Percentiles rank a stretch among this genome's conserved stretches.
Evolutionary conservation across 2,113 vertebrate species (phyloP).

Genomic region (cat (Felis catus)): DNA sequence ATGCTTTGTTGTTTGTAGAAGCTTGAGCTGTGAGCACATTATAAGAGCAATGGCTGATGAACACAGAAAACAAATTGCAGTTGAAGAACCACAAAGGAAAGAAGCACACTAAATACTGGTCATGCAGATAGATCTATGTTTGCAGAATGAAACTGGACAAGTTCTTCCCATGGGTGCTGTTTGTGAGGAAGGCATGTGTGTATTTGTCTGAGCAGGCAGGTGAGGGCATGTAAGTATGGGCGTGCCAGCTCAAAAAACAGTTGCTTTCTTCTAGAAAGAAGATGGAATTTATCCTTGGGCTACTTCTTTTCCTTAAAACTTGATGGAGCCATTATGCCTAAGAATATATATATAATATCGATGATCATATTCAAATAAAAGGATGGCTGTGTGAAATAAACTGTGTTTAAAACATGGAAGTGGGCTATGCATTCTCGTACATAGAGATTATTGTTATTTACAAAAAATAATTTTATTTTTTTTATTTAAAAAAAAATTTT

Average conservation of each 20-base stretch:
- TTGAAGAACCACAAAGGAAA: not conserved
- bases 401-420: not conserved
- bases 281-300: not conserved
- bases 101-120: not conserved
- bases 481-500: too few relatives aligned
- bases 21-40: not conserved
- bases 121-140: not conserved
- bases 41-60: not conserved
- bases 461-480: not conserved
- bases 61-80: not conserved
- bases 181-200: not conserved
- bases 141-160: not conserved
- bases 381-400: not conserved
- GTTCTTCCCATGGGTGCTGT: not conserved
- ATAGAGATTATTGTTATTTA: not conserved
- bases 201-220: not conserved
- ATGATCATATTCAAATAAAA: not conserved
- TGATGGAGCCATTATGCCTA: not conserved
- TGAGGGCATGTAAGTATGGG: not conserved
- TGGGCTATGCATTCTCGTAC: not conserved
- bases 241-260: not conserved
- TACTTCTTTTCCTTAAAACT: not conserved
- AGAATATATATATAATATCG: not conserved
- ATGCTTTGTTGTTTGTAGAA: too few relatives aligned
- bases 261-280: not conserved